Percentiles rank a stretch among this genome's conserved stretches.
These are phyloP conservation scores for Moxostoma hubbsi DNA, from an alignment of 2,797 vertebrate species.

Conservation along the genomic window DNA sequence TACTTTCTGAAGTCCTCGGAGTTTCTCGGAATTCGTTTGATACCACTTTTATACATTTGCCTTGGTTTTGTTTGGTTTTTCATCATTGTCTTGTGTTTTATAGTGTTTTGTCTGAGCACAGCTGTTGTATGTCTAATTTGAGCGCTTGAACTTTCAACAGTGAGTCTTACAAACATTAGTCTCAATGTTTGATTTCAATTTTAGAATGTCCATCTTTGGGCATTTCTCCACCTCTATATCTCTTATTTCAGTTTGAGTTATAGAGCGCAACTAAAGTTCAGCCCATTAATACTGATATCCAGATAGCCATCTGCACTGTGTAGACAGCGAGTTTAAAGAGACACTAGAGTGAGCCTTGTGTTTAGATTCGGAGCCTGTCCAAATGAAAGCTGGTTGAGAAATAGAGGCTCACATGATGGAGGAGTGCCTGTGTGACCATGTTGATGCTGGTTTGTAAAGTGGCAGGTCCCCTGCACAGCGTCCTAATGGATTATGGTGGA, in stretches of 20 bases:
- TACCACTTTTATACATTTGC: background rate
- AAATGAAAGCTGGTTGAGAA: background rate
- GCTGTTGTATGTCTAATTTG: conserved; percentile 5
- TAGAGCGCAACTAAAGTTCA: conserved; percentile 29
- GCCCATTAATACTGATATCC: conserved; percentile 33
- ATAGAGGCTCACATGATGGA: conserved; percentile 3
- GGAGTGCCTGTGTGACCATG: background rate
- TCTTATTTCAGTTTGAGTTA: conserved; percentile 33
- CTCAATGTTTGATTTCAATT: conserved; percentile 37
- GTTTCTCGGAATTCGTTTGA: background rate
- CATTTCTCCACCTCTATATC: conserved; percentile 31
- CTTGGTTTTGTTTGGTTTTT: conserved; percentile 54
- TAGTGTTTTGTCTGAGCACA: conserved; percentile 16
- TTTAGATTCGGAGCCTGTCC: conserved; percentile 39
- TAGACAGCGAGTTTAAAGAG: conserved; percentile 43
- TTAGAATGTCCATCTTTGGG: conserved; percentile 44
- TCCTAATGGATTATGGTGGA: conserved; percentile 21
- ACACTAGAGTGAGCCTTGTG: conserved; percentile 17
- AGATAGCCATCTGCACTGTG: conserved; percentile 45
- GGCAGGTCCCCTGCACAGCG: background rate
- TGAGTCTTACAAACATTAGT: background rate
- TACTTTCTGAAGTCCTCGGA: no score
- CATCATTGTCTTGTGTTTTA: conserved; percentile 34
- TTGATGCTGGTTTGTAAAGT: conserved; percentile 22
- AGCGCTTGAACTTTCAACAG: conserved; percentile 37